Conservation (phyloP, 2,888 invertebrate species). For the Eupithecia inturbata region DNA sequence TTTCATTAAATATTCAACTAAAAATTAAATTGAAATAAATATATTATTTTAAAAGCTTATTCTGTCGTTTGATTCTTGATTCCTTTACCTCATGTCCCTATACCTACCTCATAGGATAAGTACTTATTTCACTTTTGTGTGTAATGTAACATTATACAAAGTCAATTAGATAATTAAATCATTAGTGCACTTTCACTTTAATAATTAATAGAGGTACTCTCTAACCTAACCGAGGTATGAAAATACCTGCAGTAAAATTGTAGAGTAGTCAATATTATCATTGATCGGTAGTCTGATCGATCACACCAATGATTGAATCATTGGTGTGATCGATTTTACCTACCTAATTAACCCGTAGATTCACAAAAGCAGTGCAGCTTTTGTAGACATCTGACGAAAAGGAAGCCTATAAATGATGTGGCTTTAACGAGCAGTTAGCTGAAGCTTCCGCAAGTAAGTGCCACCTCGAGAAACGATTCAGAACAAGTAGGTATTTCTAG, state of each 20-base stretch:
- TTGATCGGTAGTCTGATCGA: not conserved
- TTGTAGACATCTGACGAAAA: not conserved
- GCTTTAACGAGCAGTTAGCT: not conserved
- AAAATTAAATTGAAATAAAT: not conserved
- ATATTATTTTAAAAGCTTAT: slow-evolving; percentile 42
- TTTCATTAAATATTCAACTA: not conserved
- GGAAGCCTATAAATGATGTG: not conserved
- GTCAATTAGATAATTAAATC: not conserved
- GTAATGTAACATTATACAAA: too few relatives aligned
- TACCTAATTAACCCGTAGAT: not conserved
- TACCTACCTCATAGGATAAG: not conserved
- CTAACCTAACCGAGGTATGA: not conserved
- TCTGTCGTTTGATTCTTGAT: slow-evolving; percentile 55
- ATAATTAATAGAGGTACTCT: too few relatives aligned
- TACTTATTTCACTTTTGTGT: not conserved
- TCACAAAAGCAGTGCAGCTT: not conserved
- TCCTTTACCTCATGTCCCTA: not conserved
- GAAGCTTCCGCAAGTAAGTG: not conserved
- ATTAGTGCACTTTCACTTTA: not conserved
- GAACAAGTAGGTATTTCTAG: not conserved
- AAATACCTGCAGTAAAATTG: not conserved
- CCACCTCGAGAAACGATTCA: not conserved
- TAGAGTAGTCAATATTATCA: not conserved
- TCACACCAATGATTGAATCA: not conserved
- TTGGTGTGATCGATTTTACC: too few relatives aligned